Evolutionary conservation across 1,140 invertebrate genomes (phyloP), one percentile per base, ranked within the genome.

Genomic region (Brachionus sp.): DNA sequence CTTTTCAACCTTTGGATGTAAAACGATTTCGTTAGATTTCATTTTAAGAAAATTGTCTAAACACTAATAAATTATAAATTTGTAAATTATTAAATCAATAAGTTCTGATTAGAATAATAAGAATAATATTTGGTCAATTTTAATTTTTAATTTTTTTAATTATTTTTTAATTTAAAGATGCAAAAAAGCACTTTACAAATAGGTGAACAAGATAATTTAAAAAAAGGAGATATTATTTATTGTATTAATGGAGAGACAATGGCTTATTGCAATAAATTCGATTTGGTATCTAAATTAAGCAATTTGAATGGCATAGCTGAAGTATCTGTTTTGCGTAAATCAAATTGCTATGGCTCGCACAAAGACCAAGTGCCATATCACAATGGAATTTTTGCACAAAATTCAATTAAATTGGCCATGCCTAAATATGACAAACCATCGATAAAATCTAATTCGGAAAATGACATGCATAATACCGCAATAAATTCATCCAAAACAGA

Each of bases 361-460:
- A 75, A 25, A 2, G 70, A 75, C 44, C 39, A 46, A 75, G 25
- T 80, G 10, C 77, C 77, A 6, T 80, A 80, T 19, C 77, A 80
- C 25, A 80, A 80, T 35, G 77, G 77, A 9, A 80, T 80, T 16
- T 80, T 80, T 80, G 77, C 77, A 4, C 77, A 80, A 62, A 80
- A 80, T 66, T 80, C 77, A 44, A 80, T 80, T 6, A 80, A 80
- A 44, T 19, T 80, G 16, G 62, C 77, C 10, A 62, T 80, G 77
- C 37, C 46, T 16, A 80, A 80, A 80, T 80, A 80, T 6, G 62
- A 80, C 25, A 80, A 80, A 50, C 77, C 77, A 80, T 80, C 77
- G 9, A 66, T 80, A 12, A 80, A 80, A 57, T 80, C 77, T 6
- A 62, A 57, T 39, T 80, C 77, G 25, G 77, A 80, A 12, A 44